Evolutionary conservation across 2,113 vertebrate species (phyloP).

Genomic region (Calyptommatus sinebrachiatus): DNA sequence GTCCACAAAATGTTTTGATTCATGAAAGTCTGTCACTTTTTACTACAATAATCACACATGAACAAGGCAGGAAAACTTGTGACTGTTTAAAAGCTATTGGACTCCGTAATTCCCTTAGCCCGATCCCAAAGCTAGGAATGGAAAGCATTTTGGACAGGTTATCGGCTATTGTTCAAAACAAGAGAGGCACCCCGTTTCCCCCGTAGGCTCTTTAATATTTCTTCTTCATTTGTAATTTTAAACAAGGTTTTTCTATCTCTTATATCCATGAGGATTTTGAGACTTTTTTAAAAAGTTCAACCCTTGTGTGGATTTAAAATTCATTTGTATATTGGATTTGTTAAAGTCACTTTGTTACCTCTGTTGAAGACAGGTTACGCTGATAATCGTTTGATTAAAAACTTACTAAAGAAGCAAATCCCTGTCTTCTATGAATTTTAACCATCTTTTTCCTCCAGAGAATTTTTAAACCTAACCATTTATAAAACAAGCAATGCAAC

Average conservation of each 20-base stretch:
- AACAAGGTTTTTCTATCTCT: background rate
- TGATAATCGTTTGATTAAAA: background rate
- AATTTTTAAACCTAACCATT: slow-evolving; percentile 26
- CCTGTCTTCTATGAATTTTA: background rate
- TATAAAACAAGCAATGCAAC: slow-evolving; percentile 32
- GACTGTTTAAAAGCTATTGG: background rate
- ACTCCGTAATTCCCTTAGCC: background rate
- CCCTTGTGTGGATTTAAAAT: background rate
- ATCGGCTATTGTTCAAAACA: background rate
- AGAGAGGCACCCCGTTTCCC: background rate
- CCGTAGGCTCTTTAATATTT: background rate
- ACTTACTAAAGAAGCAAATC: background rate
- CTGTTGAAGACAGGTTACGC: background rate
- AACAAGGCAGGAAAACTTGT: background rate
- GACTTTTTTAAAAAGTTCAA: background rate
- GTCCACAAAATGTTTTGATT: background rate
- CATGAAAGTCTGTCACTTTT: background rate
- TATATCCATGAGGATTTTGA: background rate
- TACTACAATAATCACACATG: background rate
- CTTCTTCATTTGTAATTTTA: background rate
- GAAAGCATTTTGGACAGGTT: background rate
- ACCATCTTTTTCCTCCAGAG: slow-evolving; percentile 15
- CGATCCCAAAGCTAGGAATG: background rate
- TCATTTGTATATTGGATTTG: background rate
- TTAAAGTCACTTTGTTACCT: background rate